A percentile compares a stretch with the other conserved stretches of the same genome.
Conservation (phyloP, 1,140 invertebrate species). For the Laupala kohalensis region DNA sequence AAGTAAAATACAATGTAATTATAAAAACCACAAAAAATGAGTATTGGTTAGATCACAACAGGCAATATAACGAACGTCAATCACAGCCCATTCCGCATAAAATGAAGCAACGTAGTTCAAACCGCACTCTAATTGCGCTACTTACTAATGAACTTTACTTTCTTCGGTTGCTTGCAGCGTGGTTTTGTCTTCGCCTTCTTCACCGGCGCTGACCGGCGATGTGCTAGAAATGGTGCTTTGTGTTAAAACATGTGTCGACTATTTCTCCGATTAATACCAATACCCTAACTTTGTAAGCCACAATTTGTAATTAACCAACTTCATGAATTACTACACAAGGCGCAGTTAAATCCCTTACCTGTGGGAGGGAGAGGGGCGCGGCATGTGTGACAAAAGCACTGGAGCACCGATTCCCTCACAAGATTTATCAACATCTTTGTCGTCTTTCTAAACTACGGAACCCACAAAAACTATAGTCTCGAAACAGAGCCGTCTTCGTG, state of each 20-base stretch:
- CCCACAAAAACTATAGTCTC: neutral
- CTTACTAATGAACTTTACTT: constrained; percentile 82
- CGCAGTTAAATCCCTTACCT: neutral
- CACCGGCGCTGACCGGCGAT: constrained; percentile 31
- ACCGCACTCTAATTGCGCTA: too few relatives aligned
- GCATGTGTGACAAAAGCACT: constrained; percentile 82
- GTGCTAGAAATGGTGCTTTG: neutral
- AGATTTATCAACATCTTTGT: constrained; percentile 66
- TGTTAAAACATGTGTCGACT: neutral
- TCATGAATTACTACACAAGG: neutral
- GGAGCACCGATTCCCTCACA: constrained; percentile 72
- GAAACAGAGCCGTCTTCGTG: neutral
- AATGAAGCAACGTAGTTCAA: too few relatives aligned
- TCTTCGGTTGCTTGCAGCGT: constrained; percentile 67
- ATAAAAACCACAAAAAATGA: neutral
- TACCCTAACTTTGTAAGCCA: neutral
- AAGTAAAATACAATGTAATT: neutral
- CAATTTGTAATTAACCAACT: neutral
- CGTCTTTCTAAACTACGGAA: constrained; percentile 5
- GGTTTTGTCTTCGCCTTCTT: constrained; percentile 56
- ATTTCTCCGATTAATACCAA: neutral
- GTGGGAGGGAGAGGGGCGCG: constrained; percentile 51
- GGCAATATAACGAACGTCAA: too few relatives aligned
- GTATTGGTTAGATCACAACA: neutral
- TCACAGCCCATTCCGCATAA: too few relatives aligned